Percentiles rank a stretch among this genome's conserved stretches.
phyloP scores from a whole-genome alignment of 1,140 invertebrate genomes.

The Bradysia coprophila region DNA sequence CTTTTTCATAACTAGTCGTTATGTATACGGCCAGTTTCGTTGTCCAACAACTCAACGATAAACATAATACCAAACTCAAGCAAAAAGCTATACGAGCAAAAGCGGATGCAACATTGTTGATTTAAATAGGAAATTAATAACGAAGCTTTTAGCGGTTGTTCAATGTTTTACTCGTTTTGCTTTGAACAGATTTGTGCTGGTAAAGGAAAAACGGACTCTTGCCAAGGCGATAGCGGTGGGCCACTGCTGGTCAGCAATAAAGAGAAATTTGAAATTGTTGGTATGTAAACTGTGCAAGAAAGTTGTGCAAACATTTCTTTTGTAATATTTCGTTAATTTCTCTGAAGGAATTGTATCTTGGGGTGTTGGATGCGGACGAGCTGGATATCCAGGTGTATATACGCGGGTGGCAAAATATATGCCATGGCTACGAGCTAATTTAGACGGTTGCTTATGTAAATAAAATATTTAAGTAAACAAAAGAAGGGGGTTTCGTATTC shows the following conservation, averaged over 20 bases:
- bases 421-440: constrained; percentile 23
- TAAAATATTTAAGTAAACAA: too few species aligned
- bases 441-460: constrained; percentile 23
- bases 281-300: constrained; percentile 24
- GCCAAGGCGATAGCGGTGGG: constrained; percentile 71
- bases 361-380: constrained; percentile 45
- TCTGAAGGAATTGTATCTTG: constrained; percentile 35
- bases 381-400: constrained; percentile 27
- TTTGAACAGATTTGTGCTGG: constrained; percentile 55
- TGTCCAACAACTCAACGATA: too few species aligned
- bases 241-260: constrained; percentile 51
- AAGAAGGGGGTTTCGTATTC: too few species aligned
- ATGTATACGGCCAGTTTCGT: too few species aligned
- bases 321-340: constrained; percentile 2
- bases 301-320: not conserved
- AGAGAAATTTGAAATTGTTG: constrained; percentile 54
- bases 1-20: too few species aligned
- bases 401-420: constrained; percentile 23
- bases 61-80: too few species aligned
- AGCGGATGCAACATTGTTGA: too few species aligned
- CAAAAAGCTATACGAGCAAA: too few species aligned
- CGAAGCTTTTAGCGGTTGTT: too few species aligned
- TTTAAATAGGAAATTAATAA: too few species aligned
- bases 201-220: constrained; percentile 59
- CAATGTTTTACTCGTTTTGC: too few species aligned